These are phyloP conservation scores for Ptychadena robeensis DNA, from an alignment of 2,797 vertebrate genomes.

Conservation along the genomic window DNA sequence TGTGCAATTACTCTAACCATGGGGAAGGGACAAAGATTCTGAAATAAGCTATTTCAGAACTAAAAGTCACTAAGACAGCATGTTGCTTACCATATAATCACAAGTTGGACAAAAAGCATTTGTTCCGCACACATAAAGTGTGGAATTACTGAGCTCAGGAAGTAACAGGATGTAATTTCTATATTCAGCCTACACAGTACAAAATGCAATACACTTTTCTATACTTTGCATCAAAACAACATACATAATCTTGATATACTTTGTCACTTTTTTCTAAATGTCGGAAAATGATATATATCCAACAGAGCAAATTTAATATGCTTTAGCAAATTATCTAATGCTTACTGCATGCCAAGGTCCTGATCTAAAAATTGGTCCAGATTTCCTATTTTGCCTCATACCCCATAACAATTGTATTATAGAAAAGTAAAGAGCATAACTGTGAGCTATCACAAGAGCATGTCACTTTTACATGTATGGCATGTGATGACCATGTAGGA, in stretches of 20 bases:
- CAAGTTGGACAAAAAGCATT: slow-evolving; percentile 81
- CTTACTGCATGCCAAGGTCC: background rate
- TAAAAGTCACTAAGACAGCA: slow-evolving; percentile 42
- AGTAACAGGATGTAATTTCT: slow-evolving; percentile 81
- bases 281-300: background rate
- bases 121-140: slow-evolving; percentile 80
- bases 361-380: too few species aligned
- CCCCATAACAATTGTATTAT: too few species aligned
- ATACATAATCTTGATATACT: background rate
- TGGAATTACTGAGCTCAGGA: slow-evolving; percentile 72
- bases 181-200: slow-evolving; percentile 78
- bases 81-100: slow-evolving; percentile 77
- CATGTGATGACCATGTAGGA: too few species aligned
- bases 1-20: slow-evolving; percentile 58
- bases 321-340: background rate
- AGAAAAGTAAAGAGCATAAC: too few species aligned
- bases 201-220: slow-evolving; percentile 19
- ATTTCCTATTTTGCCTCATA: too few species aligned
- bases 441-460: too few species aligned
- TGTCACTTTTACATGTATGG: too few species aligned
- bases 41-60: slow-evolving; percentile 51
- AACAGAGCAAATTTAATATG: background rate
- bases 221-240: slow-evolving; percentile 15
- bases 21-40: slow-evolving; percentile 46
- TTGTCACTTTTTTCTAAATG: background rate